Percentiles rank a stretch among this genome's conserved stretches.
Evolutionary conservation across 2,113 vertebrate genomes (phyloP).

Genomic region (Centrocercus urophasianus): DNA sequence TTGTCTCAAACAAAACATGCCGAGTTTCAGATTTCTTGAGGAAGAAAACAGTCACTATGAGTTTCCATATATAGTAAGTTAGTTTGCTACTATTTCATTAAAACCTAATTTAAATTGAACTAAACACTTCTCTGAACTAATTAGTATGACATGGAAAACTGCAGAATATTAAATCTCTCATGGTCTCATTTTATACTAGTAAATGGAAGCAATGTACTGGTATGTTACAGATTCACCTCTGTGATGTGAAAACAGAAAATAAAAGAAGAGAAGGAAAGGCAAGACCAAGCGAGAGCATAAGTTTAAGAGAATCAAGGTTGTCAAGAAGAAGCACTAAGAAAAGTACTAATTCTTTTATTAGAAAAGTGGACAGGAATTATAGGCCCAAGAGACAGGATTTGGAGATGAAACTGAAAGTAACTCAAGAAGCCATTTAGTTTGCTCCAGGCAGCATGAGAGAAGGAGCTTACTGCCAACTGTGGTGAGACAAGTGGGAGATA

Average conservation of each 20-base stretch:
- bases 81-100: slow-evolving; percentile 18
- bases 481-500: not conserved
- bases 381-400: not conserved
- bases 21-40: not conserved
- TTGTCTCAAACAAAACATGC: not conserved
- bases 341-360: not conserved
- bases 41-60: not conserved
- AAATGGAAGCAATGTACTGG: not conserved
- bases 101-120: slow-evolving; percentile 18
- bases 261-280: not conserved
- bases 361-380: not conserved
- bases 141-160: slow-evolving; percentile 3
- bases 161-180: not conserved
- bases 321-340: not conserved
- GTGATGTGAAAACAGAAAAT: not conserved
- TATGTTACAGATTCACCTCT: not conserved
- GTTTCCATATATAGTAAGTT: not conserved
- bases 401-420: not conserved
- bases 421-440: not conserved
- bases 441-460: slow-evolving; percentile 1
- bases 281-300: not conserved
- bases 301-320: not conserved
- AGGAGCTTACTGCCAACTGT: not conserved
- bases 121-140: slow-evolving; percentile 30
- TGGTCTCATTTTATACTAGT: not conserved